A percentile compares a stretch with the other conserved stretches of the same genome.
Conservation (phyloP, 2,888 invertebrate species). For the Cephus pygmeus region DNA sequence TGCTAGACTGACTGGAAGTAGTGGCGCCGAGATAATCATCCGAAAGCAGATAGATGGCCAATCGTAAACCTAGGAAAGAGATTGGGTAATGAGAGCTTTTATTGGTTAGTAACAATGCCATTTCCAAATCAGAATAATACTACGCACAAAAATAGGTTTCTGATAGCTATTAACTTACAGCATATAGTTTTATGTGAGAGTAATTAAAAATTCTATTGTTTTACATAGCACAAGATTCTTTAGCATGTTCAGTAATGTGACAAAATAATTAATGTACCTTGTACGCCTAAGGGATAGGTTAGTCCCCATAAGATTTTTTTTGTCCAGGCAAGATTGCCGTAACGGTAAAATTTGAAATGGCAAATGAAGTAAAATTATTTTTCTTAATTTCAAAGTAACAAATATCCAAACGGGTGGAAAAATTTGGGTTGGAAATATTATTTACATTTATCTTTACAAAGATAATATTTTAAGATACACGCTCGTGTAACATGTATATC, state of each 20-base stretch:
- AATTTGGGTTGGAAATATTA: not conserved
- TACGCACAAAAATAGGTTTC: not conserved
- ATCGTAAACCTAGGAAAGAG: not conserved
- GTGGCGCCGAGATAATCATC: not conserved
- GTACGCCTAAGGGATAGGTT: not conserved
- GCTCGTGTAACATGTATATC: not conserved
- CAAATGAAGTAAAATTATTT: not conserved
- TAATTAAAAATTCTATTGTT: not conserved
- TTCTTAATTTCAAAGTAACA: not conserved
- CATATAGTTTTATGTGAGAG: not conserved
- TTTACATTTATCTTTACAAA: not conserved
- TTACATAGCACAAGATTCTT: not conserved
- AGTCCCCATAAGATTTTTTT: not conserved
- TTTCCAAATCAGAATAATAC: not conserved
- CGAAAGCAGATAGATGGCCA: not conserved
- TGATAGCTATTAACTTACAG: not conserved
- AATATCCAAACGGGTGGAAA: not conserved
- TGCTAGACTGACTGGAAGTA: not conserved
- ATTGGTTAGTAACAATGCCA: not conserved
- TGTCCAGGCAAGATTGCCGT: not conserved
- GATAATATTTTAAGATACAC: not conserved
- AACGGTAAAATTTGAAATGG: not conserved
- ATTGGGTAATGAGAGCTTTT: not conserved
- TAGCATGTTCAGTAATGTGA: not conserved
- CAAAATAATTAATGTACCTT: not conserved